phyloP scores from a whole-genome alignment of 2,888 invertebrate genomes.

The Lobophora halterata region DNA sequence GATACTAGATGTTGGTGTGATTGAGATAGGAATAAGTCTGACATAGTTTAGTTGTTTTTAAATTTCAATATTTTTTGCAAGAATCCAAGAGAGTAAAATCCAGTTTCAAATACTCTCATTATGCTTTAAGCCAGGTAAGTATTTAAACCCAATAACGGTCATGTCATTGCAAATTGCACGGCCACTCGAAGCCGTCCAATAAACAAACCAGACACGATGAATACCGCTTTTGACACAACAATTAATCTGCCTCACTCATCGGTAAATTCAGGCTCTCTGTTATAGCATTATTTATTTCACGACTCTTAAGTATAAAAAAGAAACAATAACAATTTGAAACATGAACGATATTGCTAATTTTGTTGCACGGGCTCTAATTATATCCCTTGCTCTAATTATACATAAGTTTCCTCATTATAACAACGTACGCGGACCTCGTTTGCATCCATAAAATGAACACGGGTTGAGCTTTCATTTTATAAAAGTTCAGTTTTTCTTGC shows the following conservation, averaged over 20 bases:
- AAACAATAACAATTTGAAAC: too few relatives aligned
- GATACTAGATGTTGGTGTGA: too few relatives aligned
- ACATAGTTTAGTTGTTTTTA: too few relatives aligned
- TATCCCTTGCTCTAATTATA: neutral
- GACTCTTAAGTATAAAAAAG: too few relatives aligned
- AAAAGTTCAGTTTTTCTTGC: conserved; percentile 24
- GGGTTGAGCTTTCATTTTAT: conserved; percentile 22
- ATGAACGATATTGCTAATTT: conserved; percentile 26
- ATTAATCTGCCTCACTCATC: conserved; percentile 34
- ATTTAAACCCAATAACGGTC: conserved; percentile 15
- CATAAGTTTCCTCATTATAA: conserved; percentile 17
- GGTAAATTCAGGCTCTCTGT: conserved; percentile 35
- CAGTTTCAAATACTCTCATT: too few relatives aligned
- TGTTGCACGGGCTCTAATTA: conserved; percentile 13
- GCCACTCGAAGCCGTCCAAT: conserved; percentile 37
- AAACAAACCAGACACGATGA: conserved; percentile 51
- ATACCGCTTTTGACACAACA: conserved; percentile 39
- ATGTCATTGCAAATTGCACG: conserved; percentile 21
- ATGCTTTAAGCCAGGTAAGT: conserved; percentile 4
- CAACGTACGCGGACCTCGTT: conserved; percentile 8
- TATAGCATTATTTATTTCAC: conserved; percentile 35
- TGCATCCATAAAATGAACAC: conserved; percentile 20
- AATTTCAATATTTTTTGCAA: too few relatives aligned
- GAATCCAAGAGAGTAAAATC: too few relatives aligned
- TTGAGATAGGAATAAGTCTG: too few relatives aligned